Evolutionary conservation across 2,113 vertebrate genomes (phyloP).

Genomic region (Callipepla squamata): DNA sequence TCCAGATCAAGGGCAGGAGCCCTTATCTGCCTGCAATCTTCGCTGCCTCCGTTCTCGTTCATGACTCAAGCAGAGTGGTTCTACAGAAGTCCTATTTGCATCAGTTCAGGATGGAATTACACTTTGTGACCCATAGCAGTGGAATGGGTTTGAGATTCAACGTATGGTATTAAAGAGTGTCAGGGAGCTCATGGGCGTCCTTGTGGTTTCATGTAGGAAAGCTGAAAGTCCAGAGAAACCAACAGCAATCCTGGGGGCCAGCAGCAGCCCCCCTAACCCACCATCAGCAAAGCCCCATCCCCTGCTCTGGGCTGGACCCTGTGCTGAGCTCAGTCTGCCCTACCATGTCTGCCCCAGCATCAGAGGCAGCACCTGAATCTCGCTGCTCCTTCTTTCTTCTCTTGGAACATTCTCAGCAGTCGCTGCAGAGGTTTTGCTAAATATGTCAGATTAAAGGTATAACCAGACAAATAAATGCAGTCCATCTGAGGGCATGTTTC

Average conservation of each 20-base stretch:
- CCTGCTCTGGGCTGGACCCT: background rate
- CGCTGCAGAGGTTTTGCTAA: constrained; percentile 48
- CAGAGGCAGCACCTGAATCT: constrained; percentile 42
- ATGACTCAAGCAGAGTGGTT: fast-evolving
- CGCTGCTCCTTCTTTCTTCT: background rate
- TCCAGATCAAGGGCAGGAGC: background rate
- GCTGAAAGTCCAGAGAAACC: background rate
- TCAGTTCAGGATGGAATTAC: background rate
- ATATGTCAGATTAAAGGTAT: constrained; percentile 68
- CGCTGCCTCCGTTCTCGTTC: background rate
- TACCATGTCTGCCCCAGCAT: background rate
- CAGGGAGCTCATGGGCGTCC: background rate
- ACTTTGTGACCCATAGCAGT: background rate
- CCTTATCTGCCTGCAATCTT: background rate
- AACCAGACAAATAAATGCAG: constrained; percentile 49
- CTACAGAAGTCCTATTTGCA: fast-evolving
- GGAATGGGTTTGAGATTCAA: background rate
- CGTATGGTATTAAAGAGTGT: fast-evolving
- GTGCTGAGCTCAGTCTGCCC: background rate
- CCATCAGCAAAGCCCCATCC: background rate
- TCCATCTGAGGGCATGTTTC: constrained; percentile 54
- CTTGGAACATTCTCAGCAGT: background rate
- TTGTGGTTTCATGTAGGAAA: fast-evolving
- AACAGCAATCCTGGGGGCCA: fast-evolving
- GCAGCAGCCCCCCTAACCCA: background rate